Conservation (phyloP, 2,113 vertebrate genomes). For the Acanthisitta chloris region DNA sequence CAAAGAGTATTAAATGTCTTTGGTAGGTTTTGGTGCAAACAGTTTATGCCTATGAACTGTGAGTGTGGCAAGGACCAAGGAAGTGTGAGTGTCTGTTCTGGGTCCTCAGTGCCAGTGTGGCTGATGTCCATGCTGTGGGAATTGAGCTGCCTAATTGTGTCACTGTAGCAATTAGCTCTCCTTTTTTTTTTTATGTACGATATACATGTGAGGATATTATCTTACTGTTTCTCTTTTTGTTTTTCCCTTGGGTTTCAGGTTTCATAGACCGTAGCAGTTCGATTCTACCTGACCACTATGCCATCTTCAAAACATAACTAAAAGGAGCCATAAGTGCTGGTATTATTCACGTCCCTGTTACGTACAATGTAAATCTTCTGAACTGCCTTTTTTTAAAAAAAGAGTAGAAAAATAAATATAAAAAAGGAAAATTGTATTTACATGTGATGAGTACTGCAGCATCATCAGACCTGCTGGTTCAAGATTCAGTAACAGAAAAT, state of each 20-base stretch:
- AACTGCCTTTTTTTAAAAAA: conserved; percentile 84
- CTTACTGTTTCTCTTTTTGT: neutral
- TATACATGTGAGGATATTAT: neutral
- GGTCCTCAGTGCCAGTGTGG: too few relatives aligned
- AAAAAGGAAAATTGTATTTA: conserved; percentile 66
- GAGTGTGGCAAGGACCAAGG: neutral
- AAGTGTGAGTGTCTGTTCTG: neutral
- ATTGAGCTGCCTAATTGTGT: neutral
- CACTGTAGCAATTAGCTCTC: neutral
- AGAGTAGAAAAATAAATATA: conserved; percentile 29
- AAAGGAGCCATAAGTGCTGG: conserved; percentile 94
- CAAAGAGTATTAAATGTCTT: neutral
- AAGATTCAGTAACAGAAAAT: conserved; percentile 22
- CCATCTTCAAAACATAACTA: conserved; percentile 77
- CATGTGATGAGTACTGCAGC: conserved; percentile 29
- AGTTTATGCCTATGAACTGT: neutral
- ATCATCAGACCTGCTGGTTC: conserved; percentile 63
- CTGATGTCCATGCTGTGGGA: neutral
- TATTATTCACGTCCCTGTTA: conserved; percentile 85
- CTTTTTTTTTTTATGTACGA: neutral
- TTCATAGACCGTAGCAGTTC: conserved; percentile 92
- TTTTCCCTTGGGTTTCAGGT: conserved; percentile 72
- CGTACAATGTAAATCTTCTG: conserved; percentile 84
- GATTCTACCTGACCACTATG: conserved; percentile 78
- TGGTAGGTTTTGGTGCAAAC: neutral